Percentiles rank a stretch among this genome's conserved stretches.
phyloP scores from a whole-genome alignment of 1,140 invertebrate species.

The Drosophila kikkawai region DNA sequence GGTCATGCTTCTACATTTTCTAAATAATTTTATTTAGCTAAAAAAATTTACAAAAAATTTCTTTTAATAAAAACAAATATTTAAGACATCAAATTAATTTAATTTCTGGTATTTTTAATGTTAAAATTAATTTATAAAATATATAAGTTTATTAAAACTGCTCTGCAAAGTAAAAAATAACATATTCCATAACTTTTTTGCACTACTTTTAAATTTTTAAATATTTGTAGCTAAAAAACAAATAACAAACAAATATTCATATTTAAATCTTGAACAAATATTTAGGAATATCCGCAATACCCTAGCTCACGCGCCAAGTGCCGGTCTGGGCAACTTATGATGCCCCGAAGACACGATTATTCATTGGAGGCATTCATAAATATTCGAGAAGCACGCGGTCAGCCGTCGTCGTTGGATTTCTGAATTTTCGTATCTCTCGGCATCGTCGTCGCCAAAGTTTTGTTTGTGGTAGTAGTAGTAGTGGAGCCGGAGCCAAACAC shows the following conservation, averaged over 20 bases:
- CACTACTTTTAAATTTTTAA: too few relatives aligned
- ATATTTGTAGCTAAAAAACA: neutral
- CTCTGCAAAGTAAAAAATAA: too few relatives aligned
- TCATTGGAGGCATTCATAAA: conserved; percentile 66
- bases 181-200: too few relatives aligned
- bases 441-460: conserved; percentile 25
- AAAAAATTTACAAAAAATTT: neutral
- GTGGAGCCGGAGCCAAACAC: conserved; percentile 64
- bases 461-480: neutral
- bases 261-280: neutral
- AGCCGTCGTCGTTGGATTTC: conserved; percentile 29
- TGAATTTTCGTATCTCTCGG: conserved; percentile 22
- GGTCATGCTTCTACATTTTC: neutral
- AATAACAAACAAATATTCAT: neutral
- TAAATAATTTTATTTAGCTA: neutral
- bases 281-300: conserved; percentile 28
- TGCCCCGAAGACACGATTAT: conserved; percentile 59
- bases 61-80: neutral
- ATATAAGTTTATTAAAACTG: too few relatives aligned
- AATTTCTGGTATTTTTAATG: too few relatives aligned
- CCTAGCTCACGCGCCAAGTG: conserved; percentile 44
- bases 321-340: conserved; percentile 45
- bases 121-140: too few relatives aligned
- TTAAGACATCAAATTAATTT: neutral
- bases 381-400: conserved; percentile 72